A percentile compares a stretch with the other conserved stretches of the same genome.
phyloP scores from a whole-genome alignment of 2,797 vertebrate genomes.

The Toxotes lorentzi region DNA sequence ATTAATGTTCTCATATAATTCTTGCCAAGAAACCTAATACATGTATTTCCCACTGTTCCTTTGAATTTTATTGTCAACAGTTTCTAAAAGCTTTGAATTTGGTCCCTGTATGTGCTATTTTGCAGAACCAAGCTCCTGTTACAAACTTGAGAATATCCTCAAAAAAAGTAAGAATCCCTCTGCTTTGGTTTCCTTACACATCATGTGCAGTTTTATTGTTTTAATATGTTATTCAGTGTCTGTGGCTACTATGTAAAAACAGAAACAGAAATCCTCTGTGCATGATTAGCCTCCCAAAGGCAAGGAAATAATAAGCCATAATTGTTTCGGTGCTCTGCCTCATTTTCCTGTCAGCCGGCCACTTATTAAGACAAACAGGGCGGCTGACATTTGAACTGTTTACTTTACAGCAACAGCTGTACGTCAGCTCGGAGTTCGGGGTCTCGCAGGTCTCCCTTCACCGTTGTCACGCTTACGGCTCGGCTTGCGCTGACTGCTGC shows the following conservation, averaged over 20 bases:
- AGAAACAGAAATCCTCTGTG: conserved; percentile 22
- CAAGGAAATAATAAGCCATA: conserved; percentile 62
- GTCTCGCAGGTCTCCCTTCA: conserved; percentile 96
- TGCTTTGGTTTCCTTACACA: neutral
- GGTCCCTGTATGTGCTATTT: conserved; percentile 9
- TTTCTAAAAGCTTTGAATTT: conserved; percentile 10
- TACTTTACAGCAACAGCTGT: conserved; percentile 95
- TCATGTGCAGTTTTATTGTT: conserved; percentile 28
- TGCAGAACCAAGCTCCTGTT: conserved; percentile 91
- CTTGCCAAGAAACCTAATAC: neutral
- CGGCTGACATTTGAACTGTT: conserved; percentile 78
- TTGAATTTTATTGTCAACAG: neutral
- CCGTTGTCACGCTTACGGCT: conserved; percentile 94
- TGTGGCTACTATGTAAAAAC: conserved; percentile 31
- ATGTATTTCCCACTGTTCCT: neutral
- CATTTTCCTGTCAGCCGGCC: conserved; percentile 75
- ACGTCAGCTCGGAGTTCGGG: conserved; percentile 94
- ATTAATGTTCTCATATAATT: neutral
- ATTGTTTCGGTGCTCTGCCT: conserved; percentile 57
- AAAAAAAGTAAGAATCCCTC: conserved; percentile 91
- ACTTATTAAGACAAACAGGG: conserved; percentile 77
- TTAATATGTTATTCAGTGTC: conserved; percentile 38
- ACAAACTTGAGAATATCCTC: conserved; percentile 96
- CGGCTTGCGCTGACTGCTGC: conserved; percentile 97
- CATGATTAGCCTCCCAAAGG: conserved; percentile 41